phyloP scores from a whole-genome alignment of 2,888 invertebrate genomes.

The Dasypolia templi region DNA sequence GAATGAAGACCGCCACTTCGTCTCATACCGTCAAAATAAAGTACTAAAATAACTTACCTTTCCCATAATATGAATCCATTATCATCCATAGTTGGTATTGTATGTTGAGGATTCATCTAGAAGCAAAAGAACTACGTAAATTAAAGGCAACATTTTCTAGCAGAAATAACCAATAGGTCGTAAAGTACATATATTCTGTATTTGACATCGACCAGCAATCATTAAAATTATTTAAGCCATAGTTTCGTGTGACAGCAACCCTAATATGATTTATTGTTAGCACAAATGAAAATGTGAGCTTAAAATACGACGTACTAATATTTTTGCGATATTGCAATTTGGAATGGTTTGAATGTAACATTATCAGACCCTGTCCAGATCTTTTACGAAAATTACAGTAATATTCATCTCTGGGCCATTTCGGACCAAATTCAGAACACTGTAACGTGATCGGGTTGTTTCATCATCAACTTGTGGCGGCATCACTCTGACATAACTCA shows the following conservation, averaged over 20 bases:
- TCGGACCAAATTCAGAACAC: background rate
- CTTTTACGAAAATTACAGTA: background rate
- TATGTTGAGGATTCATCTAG: constrained; percentile 93
- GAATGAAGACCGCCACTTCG: background rate
- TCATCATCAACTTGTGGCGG: constrained; percentile 12
- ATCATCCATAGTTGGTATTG: constrained; percentile 93
- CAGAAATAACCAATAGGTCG: background rate
- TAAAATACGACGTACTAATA: constrained; percentile 43
- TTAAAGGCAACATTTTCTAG: constrained; percentile 9
- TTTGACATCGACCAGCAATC: constrained; percentile 22
- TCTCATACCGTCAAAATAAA: background rate
- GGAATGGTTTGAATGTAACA: background rate
- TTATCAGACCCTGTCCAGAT: background rate
- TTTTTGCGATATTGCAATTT: constrained; percentile 37
- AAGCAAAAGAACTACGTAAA: constrained; percentile 62
- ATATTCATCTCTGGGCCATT: background rate
- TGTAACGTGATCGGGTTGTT: background rate
- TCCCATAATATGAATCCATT: constrained; percentile 93
- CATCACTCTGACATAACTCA: too few species aligned
- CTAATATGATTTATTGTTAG: constrained; percentile 44
- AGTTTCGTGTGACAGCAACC: constrained; percentile 36
- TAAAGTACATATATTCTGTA: constrained; percentile 15
- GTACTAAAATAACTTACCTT: constrained; percentile 83
- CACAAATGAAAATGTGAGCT: constrained; percentile 46
- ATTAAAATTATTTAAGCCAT: constrained; percentile 44